Conservation (phyloP, 1,140 invertebrate species). For the Cryptotermes secundus region DNA sequence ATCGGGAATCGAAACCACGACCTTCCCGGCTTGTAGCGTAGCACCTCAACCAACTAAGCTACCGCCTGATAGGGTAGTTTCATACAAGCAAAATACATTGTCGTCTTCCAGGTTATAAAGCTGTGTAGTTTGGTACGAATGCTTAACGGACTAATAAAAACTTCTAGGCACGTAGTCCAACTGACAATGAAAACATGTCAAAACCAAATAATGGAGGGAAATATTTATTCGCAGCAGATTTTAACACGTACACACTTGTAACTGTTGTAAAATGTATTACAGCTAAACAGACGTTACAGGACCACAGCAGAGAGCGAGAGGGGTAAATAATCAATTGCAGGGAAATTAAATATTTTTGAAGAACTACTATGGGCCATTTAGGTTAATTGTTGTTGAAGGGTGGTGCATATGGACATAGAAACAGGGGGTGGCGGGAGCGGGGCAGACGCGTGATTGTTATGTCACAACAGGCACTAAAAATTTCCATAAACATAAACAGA, state of each 20-base stretch:
- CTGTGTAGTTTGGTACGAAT: too few species aligned
- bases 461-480: neutral
- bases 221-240: neutral
- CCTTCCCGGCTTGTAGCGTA: too few species aligned
- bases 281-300: neutral
- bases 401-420: neutral
- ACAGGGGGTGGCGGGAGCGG: neutral
- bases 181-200: neutral
- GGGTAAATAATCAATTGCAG: neutral
- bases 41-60: too few species aligned
- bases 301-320: neutral
- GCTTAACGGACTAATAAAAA: too few species aligned
- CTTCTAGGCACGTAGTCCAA: too few species aligned
- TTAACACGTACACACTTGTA: neutral
- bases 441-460: neutral
- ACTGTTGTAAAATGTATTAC: slow-evolving; percentile 3
- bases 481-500: neutral
- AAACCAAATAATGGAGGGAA: neutral
- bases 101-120: too few species aligned
- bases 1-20: too few species aligned
- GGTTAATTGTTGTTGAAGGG: slow-evolving; percentile 16
- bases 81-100: too few species aligned
- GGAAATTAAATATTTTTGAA: neutral
- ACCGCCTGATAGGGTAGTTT: too few species aligned
- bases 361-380: neutral